Conservation (phyloP, 2,797 vertebrate genomes). For the Macroramphosus scolopax region DNA sequence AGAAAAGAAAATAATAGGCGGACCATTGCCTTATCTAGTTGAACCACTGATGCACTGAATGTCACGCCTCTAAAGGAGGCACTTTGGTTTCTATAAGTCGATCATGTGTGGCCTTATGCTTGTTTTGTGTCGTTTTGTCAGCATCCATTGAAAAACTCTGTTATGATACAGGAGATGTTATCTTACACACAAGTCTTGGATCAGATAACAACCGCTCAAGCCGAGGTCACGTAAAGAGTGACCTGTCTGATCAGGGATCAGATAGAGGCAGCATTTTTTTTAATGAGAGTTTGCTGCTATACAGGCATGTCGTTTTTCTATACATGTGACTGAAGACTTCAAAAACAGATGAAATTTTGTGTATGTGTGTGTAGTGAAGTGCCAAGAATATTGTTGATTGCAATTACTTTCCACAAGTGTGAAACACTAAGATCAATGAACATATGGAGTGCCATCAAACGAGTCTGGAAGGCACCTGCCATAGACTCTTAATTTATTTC, state of each 20-base stretch:
- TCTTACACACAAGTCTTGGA: background rate
- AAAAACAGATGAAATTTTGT: constrained; percentile 31
- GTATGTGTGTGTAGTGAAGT: constrained; percentile 59
- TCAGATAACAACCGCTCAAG: too few relatives aligned
- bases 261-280: constrained; percentile 35
- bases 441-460: constrained; percentile 34
- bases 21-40: constrained; percentile 74
- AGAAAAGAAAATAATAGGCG: constrained; percentile 49
- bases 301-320: constrained; percentile 39
- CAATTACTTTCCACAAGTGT: constrained; percentile 50
- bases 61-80: constrained; percentile 76
- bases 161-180: constrained; percentile 31
- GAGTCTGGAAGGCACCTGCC: constrained; percentile 61
- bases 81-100: constrained; percentile 74
- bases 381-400: constrained; percentile 60
- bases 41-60: constrained; percentile 86
- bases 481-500: constrained; percentile 69
- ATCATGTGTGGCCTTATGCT: constrained; percentile 89
- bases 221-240: constrained; percentile 18
- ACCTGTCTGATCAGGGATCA: constrained; percentile 56
- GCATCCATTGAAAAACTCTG: constrained; percentile 43
- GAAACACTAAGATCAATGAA: constrained; percentile 22
- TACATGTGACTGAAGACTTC: constrained; percentile 42
- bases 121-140: constrained; percentile 75
- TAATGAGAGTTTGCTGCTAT: constrained; percentile 39